These are phyloP conservation scores for Arothron firmamentum DNA, from an alignment of 2,113 vertebrate genomes.

Conservation along the genomic window DNA sequence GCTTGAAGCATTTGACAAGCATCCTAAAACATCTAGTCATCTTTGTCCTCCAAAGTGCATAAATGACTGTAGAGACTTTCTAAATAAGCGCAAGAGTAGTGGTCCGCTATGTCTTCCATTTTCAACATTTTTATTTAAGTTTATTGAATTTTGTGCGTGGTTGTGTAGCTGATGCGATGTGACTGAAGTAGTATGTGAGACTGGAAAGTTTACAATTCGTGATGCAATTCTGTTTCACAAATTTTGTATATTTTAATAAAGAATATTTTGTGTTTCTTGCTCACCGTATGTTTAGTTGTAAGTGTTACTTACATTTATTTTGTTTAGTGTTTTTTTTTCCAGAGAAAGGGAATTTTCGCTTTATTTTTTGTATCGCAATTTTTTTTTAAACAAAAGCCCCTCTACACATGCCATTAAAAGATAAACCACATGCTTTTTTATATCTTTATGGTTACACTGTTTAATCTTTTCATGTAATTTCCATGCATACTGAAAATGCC, in stretches of 20 bases:
- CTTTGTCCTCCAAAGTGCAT: constrained; percentile 32
- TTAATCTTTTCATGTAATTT: too few species aligned
- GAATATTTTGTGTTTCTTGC: constrained; percentile 74
- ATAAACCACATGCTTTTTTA: too few species aligned
- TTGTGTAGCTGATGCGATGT: constrained; percentile 60
- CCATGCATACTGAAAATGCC: too few species aligned
- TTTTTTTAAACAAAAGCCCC: too few species aligned
- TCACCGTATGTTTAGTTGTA: constrained; percentile 56
- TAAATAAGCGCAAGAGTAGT: constrained; percentile 22
- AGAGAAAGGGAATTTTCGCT: too few species aligned
- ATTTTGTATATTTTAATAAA: constrained; percentile 80
- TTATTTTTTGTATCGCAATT: too few species aligned
- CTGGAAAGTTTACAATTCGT: constrained; percentile 76
- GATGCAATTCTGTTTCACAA: constrained; percentile 76
- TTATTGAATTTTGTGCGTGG: constrained; percentile 53
- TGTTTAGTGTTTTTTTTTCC: constrained; percentile 1
- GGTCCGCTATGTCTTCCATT: constrained; percentile 65
- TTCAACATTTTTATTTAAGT: constrained; percentile 44
- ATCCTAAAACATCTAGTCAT: constrained; percentile 12
- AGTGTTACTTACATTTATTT: constrained; percentile 28
- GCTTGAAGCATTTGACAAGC: constrained; percentile 32
- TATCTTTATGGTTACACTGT: too few species aligned
- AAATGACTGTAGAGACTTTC: constrained; percentile 38
- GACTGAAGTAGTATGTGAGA: constrained; percentile 56
- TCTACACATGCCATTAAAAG: too few species aligned